phyloP scores from a whole-genome alignment of 2,797 vertebrate genomes.

The Meda fulgida region DNA sequence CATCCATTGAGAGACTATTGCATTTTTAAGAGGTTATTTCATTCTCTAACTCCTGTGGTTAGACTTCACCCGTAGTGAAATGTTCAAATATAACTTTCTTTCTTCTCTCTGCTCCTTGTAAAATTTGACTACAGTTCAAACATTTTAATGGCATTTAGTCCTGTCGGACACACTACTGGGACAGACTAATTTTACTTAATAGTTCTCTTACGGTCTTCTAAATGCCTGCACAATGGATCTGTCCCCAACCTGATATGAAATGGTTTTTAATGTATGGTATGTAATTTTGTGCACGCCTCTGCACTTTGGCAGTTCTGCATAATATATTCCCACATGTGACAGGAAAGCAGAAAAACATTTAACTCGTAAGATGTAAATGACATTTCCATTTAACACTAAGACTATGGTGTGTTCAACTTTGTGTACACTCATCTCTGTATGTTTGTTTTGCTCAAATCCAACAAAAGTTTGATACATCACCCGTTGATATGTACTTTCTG shows the following conservation, averaged over 20 bases:
- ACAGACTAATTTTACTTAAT: constrained; percentile 47
- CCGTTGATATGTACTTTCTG: background rate
- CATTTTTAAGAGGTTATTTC: constrained; percentile 25
- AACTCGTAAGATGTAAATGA: constrained; percentile 13
- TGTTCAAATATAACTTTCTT: constrained; percentile 28
- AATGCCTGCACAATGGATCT: constrained; percentile 22
- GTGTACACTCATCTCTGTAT: background rate
- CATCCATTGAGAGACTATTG: constrained; percentile 11
- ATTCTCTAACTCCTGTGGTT: constrained; percentile 11
- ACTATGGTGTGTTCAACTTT: background rate
- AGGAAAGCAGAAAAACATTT: constrained; percentile 25
- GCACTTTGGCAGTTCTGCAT: background rate
- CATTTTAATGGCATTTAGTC: constrained; percentile 28
- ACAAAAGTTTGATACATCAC: background rate
- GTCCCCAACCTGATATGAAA: constrained; percentile 5
- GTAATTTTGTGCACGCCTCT: background rate
- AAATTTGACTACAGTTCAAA: constrained; percentile 31
- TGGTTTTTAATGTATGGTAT: constrained; percentile 11
- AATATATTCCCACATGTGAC: constrained; percentile 33
- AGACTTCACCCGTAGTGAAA: constrained; percentile 30
- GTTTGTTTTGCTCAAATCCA: background rate
- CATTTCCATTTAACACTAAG: background rate
- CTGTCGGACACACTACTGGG: constrained; percentile 39
- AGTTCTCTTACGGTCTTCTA: constrained; percentile 35
- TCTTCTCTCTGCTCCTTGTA: constrained; percentile 21